Evolutionary conservation across 2,797 vertebrate genomes (phyloP), one percentile per base, ranked within the genome.

Genomic region (Decapterus maruadsi): DNA sequence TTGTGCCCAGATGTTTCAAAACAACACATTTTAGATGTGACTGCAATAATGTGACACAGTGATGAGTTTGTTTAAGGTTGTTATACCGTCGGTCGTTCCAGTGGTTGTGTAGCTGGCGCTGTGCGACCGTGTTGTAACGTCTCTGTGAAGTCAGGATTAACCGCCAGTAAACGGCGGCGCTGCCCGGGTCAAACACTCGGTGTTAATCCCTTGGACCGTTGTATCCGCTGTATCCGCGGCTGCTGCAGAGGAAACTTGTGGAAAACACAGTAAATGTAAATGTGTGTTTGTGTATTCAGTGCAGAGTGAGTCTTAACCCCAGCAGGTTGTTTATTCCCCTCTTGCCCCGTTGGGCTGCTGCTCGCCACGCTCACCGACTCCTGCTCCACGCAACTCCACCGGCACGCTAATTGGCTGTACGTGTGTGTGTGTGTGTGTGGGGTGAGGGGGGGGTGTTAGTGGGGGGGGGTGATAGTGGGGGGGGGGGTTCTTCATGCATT

Each of bases 321-420:
- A 4, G 46, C 61, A 62, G 66, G 48, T 72, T 72, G 17, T 85
- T 82, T 80, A 34, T 79, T 45, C 45, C 50, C 55, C 20, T 57
- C 64, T 61, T 17, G 60, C 63, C n/a, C 38, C 70, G 76, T 74
- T 26, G 77, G 77, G 81, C 59, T 68, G 14, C 14, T 13, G 54
- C 48, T 53, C 78, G 67, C 4, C 16, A 64, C 63, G 54, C 42
- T 70, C 68, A 81, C 60, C 81, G 83, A 81, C 81, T 83, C 22
- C 38, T 59, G 45, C 69, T 69, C 40, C 55, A 26, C 72, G 74
- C 68, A 57, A 31, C 68, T 73, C 62, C 72, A 46, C 75, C 59
- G 72, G 78, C 85, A 80, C 72, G 81, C 65, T 87, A 89, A 91
- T 89, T 89, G 87, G 86, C 68, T 72, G 68, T n/a, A 77, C 2